Base-by-base conservation (phyloP, 2,113 vertebrate species). In the Orthochromis malagaraziensis region DNA sequence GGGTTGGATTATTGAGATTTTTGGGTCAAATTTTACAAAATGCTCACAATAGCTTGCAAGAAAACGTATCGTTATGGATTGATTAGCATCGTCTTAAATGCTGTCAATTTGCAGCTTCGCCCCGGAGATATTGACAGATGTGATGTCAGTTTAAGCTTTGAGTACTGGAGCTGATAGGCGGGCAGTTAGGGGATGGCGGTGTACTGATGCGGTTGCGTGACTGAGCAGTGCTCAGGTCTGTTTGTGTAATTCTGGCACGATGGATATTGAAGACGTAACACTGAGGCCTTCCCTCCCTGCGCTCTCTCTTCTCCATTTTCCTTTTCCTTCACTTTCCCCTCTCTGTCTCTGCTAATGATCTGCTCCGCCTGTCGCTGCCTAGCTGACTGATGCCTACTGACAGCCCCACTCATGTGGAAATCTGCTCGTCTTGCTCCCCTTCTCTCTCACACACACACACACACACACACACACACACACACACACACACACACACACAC, bases 321-420 rank as follows among this genome's bases (percentile, higher is more conserved):
- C 79, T 83, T 29, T 68, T 86, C 90, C 89, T 85, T 87, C 85
- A 70, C 87, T 73, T 55, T 84, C 88, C 68, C 79, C 83, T 84
- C 86, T 91, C 82, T 79, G 87, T 94, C 88, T 94, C 91, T 92
- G 91, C 93, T 96, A 96, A 96, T 96, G 95, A 96, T 95, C 91
- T 93, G 94, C 93, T 94, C 94, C 57, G 93, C 93, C 94, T 94
- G 94, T 93, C 91, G 89, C 92, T 93, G 92, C 89, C 94, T 93
- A 91, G 90, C 94, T 96, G 96, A 96, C 91, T 95, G 95, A 96
- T 96, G 92, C 93, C 89, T 93, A 94, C 94, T 94, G 96, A 96
- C 96, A 96, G 95, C 87, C 77, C 73, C 95, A 92, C 95, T 96
- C 94, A 95, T 93, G 92, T 91, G 70, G 90, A 96, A 95, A 96